Conservation (phyloP, 2,888 invertebrate genomes). For the Bursaphelenchus okinawaensis region DNA sequence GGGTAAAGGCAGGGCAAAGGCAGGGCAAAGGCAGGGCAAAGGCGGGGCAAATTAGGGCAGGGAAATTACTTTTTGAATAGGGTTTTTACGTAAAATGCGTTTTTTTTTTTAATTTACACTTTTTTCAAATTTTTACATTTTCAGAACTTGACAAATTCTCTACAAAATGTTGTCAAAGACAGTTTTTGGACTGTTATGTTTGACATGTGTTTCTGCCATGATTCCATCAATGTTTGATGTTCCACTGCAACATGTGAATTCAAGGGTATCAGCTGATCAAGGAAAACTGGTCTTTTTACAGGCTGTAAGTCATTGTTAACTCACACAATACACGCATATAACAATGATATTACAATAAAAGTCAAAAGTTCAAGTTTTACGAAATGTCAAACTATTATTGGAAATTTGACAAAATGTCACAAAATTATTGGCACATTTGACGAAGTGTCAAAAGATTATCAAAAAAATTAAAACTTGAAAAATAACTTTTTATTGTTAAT, state of each 20-base stretch:
- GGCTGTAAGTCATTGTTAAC: neutral
- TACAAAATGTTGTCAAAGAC: neutral
- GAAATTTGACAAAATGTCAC: too few species aligned
- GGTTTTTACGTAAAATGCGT: too few species aligned
- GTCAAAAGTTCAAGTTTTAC: neutral
- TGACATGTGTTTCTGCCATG: neutral
- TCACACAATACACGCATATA: neutral
- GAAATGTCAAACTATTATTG: neutral
- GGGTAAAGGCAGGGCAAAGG: too few species aligned
- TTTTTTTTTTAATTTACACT: too few species aligned
- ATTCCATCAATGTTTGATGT: neutral
- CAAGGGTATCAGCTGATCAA: neutral
- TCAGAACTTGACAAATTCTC: neutral
- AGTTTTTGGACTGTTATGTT: neutral
- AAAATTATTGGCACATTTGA: too few species aligned
- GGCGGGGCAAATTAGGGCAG: too few species aligned
- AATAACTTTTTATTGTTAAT: too few species aligned
- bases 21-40: too few species aligned
- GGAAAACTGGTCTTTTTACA: neutral
- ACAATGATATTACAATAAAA: too few species aligned
- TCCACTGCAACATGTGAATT: neutral
- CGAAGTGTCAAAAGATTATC: neutral
- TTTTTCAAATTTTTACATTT: too few species aligned
- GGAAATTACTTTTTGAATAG: too few species aligned
- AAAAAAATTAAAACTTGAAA: too few species aligned